phyloP scores from a whole-genome alignment of 2,888 invertebrate species.

The Drosophila ustulata region DNA sequence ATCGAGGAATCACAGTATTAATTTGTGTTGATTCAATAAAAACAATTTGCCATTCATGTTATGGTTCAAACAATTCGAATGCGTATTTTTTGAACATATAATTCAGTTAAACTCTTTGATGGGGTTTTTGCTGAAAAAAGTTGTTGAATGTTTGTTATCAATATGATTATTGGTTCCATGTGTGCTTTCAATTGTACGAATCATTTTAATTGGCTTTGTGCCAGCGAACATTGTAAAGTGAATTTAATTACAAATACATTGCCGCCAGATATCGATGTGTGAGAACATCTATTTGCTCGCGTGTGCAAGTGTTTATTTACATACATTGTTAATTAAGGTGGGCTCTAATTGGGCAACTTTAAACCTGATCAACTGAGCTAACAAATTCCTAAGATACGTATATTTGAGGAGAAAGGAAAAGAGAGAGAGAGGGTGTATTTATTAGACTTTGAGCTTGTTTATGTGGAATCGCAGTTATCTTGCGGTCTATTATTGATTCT shows the following conservation, averaged over 20 bases:
- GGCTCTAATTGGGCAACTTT: constrained; percentile 10
- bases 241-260: constrained; percentile 18
- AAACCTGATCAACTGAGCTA: constrained; percentile 11
- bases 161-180: constrained; percentile 12
- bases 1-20: neutral
- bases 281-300: neutral
- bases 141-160: constrained; percentile 6
- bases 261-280: neutral
- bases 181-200: constrained; percentile 9
- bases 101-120: neutral
- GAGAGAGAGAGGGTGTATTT: neutral
- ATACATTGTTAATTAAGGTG: constrained; percentile 10
- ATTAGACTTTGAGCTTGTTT: neutral
- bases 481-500: constrained; percentile 39
- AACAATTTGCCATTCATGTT: neutral
- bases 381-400: neutral
- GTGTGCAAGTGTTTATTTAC: neutral
- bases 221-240: constrained; percentile 1
- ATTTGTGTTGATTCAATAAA: neutral
- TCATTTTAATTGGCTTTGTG: constrained; percentile 21
- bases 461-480: neutral
- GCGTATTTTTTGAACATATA: neutral
- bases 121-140: neutral
- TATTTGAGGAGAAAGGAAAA: neutral
- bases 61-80: neutral